Evolutionary conservation across 2,113 vertebrate species (phyloP).

Genomic region (Rhinopomastus cyanomelas): DNA sequence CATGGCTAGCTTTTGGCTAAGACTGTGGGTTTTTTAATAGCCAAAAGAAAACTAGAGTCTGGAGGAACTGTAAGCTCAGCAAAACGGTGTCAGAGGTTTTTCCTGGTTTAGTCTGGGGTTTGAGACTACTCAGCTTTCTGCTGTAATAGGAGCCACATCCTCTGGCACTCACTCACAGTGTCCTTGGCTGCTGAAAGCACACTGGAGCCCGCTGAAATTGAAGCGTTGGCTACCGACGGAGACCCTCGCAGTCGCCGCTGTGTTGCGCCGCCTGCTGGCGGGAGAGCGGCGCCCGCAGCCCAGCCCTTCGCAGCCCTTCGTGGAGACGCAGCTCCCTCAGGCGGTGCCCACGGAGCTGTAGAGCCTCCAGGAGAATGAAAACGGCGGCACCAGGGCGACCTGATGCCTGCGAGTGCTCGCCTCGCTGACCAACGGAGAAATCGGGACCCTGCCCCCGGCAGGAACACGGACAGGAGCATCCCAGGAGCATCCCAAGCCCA

Average conservation of each 20-base stretch:
- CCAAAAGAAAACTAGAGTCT: neutral
- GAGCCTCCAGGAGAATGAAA: neutral
- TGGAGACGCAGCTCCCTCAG: slow-evolving; percentile 7
- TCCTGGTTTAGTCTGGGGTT: neutral
- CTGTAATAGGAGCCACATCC: neutral
- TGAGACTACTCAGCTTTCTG: neutral
- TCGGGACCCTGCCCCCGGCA: neutral
- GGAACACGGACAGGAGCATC: neutral
- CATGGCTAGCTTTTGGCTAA: neutral
- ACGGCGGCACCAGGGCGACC: neutral
- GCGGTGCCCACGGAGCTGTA: neutral
- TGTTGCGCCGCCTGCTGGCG: neutral
- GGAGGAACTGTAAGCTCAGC: slow-evolving; percentile 12
- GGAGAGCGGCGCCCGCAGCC: neutral
- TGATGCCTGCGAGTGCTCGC: neutral
- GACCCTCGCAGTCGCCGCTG: accelerated
- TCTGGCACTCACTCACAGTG: neutral
- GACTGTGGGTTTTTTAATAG: neutral
- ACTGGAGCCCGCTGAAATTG: neutral
- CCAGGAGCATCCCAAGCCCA: neutral
- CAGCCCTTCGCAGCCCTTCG: neutral
- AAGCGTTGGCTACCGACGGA: neutral
- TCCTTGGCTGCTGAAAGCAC: neutral
- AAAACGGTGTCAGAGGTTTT: neutral
- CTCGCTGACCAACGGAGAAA: neutral